Conservation (phyloP, 2,113 vertebrate species). For the Nothoprocta pentlandii region DNA sequence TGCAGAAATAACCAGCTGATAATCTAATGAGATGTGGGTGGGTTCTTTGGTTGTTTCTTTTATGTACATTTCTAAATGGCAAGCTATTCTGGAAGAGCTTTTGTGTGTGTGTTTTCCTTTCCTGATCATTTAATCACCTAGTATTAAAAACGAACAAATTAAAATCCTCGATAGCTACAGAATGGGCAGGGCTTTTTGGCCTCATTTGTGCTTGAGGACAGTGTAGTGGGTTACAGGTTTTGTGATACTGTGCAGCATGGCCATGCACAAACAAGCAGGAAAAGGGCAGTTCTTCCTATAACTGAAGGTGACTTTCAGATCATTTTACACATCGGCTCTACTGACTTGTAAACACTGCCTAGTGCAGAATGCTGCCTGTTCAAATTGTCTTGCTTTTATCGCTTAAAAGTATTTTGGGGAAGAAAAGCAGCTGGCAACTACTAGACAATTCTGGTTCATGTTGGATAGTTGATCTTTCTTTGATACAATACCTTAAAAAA, state of each 20-base stretch:
- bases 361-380: neutral
- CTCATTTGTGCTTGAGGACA: neutral
- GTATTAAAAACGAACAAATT: neutral
- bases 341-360: neutral
- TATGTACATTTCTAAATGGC: neutral
- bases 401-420: neutral
- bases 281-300: neutral
- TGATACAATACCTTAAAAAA: neutral
- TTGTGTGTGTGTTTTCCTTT: accelerated
- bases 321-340: neutral
- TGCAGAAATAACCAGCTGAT: neutral
- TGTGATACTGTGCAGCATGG: neutral
- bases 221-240: accelerated
- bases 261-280: neutral
- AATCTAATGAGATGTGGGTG: neutral
- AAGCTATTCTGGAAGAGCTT: neutral
- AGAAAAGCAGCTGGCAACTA: neutral
- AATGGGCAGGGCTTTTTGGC: neutral
- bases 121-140: neutral
- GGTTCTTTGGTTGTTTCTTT: neutral
- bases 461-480: neutral
- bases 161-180: neutral
- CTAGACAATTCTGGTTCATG: neutral
- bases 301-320: neutral
- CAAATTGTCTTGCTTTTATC: neutral